Conservation (phyloP, 23 tunicate genomes). For the Ascidia mentula region DNA sequence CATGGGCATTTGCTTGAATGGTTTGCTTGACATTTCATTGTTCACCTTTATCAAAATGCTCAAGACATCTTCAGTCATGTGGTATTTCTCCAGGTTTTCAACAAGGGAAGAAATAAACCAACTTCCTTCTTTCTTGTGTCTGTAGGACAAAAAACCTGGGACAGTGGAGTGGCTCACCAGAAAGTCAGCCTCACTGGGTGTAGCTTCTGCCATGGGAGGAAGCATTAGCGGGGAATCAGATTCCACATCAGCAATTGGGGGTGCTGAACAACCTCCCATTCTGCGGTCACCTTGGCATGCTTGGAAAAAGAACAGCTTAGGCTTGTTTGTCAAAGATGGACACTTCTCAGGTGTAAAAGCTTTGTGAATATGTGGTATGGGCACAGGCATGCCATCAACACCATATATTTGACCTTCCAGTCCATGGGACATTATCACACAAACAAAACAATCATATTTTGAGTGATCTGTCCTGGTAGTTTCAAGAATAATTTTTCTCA, state of each 20-base stretch:
- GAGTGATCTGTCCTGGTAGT: slow-evolving; percentile 25
- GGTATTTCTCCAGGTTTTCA: slow-evolving; percentile 33
- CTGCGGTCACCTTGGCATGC: slow-evolving; percentile 75
- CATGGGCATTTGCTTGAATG: slow-evolving; percentile 68
- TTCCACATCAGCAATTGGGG: slow-evolving; percentile 35
- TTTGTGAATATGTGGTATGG: slow-evolving; percentile 16
- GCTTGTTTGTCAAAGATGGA: slow-evolving; percentile 54
- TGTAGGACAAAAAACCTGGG: slow-evolving; percentile 67
- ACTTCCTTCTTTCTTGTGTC: slow-evolving; percentile 33
- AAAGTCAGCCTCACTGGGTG: slow-evolving; percentile 39
- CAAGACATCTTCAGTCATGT: slow-evolving; percentile 34
- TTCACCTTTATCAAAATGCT: slow-evolving; percentile 70
- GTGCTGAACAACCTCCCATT: slow-evolving; percentile 42
- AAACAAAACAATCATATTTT: slow-evolving; percentile 31
- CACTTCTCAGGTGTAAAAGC: slow-evolving; percentile 41
- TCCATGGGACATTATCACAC: slow-evolving; percentile 71
- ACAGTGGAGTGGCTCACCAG: slow-evolving; percentile 73
- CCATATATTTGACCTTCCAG: slow-evolving; percentile 64
- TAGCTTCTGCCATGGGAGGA: neutral
- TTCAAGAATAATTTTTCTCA: slow-evolving; percentile 25
- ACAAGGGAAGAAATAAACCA: slow-evolving; percentile 36
- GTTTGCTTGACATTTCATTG: slow-evolving; percentile 39
- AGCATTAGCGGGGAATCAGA: slow-evolving; percentile 5
- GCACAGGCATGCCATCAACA: slow-evolving; percentile 55
- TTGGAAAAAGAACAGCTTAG: slow-evolving; percentile 73